Percentiles rank a stretch among this genome's conserved stretches.
These are phyloP conservation scores for Smittia aterrima DNA, from an alignment of 2,888 invertebrate genomes.

Conservation along the genomic window DNA sequence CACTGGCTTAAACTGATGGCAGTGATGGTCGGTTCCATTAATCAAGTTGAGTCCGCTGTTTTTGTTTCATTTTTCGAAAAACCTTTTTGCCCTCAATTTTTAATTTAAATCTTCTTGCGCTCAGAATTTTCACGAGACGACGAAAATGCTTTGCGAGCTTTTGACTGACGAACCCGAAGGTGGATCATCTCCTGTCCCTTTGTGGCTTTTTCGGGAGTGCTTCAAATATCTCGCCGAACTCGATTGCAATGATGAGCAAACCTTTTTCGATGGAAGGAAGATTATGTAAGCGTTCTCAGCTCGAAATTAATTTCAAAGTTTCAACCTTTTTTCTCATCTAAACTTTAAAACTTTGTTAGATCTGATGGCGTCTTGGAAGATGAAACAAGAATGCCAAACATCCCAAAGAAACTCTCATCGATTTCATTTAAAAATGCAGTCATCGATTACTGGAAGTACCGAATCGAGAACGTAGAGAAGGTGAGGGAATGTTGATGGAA, in stretches of 20 bases:
- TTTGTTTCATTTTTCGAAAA: neutral
- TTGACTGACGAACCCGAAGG: slow-evolving; percentile 82
- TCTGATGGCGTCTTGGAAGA: slow-evolving; percentile 45
- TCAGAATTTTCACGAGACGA: slow-evolving; percentile 71
- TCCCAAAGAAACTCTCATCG: slow-evolving; percentile 45
- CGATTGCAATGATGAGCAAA: slow-evolving; percentile 50
- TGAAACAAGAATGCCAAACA: slow-evolving; percentile 43
- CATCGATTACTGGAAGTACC: slow-evolving; percentile 43
- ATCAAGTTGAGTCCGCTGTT: slow-evolving; percentile 56
- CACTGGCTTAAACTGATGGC: slow-evolving; percentile 73
- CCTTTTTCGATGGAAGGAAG: slow-evolving; percentile 45
- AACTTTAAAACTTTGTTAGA: slow-evolving; percentile 42
- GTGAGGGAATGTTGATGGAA: slow-evolving; percentile 1
- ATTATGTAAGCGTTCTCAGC: slow-evolving; percentile 44
- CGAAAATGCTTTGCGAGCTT: slow-evolving; percentile 77
- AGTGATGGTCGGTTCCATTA: slow-evolving; percentile 67
- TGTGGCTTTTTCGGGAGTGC: slow-evolving; percentile 62
- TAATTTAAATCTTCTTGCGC: neutral
- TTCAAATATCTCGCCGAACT: slow-evolving; percentile 60
- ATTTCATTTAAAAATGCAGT: slow-evolving; percentile 44
- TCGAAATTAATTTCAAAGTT: neutral
- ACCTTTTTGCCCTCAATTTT: neutral
- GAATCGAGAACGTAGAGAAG: slow-evolving; percentile 19
- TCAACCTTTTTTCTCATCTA: neutral
- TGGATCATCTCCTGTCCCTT: slow-evolving; percentile 71